Conservation (phyloP, 2,888 invertebrate species). For the Mesoligia furuncula region DNA sequence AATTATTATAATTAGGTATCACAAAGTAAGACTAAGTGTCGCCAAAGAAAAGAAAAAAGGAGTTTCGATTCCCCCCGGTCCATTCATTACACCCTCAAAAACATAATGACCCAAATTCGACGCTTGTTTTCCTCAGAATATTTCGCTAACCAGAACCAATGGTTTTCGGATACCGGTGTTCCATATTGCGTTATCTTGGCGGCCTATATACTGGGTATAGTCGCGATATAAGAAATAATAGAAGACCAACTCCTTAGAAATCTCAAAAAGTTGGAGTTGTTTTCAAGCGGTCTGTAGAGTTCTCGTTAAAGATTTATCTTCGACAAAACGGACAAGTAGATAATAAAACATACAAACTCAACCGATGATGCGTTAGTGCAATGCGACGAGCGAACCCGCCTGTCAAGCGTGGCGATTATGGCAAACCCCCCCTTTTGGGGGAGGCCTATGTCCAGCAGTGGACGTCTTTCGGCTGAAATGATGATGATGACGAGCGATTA, state of each 20-base stretch:
- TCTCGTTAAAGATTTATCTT: not conserved
- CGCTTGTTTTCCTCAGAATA: conserved; percentile 61
- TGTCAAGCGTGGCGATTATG: too few relatives aligned
- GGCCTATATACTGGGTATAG: conserved; percentile 63
- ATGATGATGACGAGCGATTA: not conserved
- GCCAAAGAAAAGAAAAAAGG: not conserved
- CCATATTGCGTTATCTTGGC: conserved; percentile 69
- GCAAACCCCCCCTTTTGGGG: too few relatives aligned
- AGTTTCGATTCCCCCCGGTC: not conserved
- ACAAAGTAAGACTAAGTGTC: not conserved
- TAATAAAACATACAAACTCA: not conserved
- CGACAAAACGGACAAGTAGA: not conserved
- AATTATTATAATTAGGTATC: not conserved
- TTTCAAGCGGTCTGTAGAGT: not conserved
- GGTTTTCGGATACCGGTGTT: conserved; percentile 67
- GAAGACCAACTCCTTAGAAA: conserved; percentile 19
- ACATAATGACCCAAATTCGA: conserved; percentile 55
- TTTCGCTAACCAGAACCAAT: conserved; percentile 63
- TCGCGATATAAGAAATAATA: conserved; percentile 6
- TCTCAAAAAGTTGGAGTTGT: not conserved
- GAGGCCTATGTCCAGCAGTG: too few relatives aligned
- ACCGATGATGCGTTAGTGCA: not conserved
- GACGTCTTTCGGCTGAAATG: too few relatives aligned
- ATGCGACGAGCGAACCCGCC: too few relatives aligned
- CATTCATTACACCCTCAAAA: conserved; percentile 30